phyloP scores from a whole-genome alignment of 2,888 invertebrate genomes.

The Scaeva pyrastri region DNA sequence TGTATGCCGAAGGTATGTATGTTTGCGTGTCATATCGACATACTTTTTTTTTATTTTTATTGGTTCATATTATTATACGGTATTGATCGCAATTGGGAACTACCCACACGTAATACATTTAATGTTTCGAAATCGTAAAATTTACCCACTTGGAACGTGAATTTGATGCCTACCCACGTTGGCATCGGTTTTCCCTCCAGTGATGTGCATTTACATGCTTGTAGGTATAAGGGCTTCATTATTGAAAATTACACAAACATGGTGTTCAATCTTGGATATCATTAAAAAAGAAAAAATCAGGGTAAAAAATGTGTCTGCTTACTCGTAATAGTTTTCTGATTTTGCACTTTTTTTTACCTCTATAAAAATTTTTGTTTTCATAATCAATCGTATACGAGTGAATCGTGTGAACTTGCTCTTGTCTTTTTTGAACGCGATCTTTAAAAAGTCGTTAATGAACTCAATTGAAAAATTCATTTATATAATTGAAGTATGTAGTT shows the following conservation, averaged over 20 bases:
- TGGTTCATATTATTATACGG: slow-evolving; percentile 23
- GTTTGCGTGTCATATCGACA: slow-evolving; percentile 7
- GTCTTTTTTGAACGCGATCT: no score
- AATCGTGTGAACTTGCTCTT: no score
- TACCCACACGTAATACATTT: slow-evolving; percentile 18
- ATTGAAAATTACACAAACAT: background rate
- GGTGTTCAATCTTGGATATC: background rate
- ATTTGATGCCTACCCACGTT: background rate
- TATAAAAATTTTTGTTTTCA: no score
- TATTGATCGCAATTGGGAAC: slow-evolving; percentile 18
- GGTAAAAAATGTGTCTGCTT: no score
- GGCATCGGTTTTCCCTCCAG: background rate
- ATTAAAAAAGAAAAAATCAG: background rate
- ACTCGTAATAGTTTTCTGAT: no score
- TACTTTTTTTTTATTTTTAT: slow-evolving; percentile 26
- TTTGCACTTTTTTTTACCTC: no score
- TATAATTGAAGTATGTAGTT: no score
- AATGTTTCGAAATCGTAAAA: slow-evolving; percentile 8
- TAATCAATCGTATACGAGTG: no score
- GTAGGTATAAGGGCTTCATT: background rate
- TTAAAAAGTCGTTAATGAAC: no score
- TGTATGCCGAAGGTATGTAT: background rate
- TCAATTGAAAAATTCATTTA: no score
- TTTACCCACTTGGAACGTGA: slow-evolving; percentile 5
- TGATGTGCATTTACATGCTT: background rate